A percentile compares a stretch with the other conserved stretches of the same genome.
phyloP scores from a whole-genome alignment of 2,888 invertebrate species.

The Tetheella fluctuosa region DNA sequence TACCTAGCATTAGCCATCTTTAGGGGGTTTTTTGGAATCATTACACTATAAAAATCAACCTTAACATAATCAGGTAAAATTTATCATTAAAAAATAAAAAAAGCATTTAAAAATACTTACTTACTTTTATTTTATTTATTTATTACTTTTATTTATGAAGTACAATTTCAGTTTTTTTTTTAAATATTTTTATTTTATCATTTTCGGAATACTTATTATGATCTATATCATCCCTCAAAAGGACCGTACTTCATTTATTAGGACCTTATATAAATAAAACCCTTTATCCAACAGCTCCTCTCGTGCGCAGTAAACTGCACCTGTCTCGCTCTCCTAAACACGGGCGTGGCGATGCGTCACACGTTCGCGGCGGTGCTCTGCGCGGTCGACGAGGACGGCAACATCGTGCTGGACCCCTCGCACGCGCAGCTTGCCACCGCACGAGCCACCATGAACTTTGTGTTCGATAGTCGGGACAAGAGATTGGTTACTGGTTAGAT shows the following conservation, averaged over 20 bases:
- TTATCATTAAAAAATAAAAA: too few species aligned
- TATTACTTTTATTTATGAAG: too few species aligned
- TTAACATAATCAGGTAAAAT: too few species aligned
- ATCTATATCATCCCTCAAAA: too few species aligned
- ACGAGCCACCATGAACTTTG: slow-evolving; percentile 87
- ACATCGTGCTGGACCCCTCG: slow-evolving; percentile 87
- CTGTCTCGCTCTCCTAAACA: slow-evolving; percentile 92
- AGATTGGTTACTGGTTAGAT: slow-evolving; percentile 62
- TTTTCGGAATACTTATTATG: too few species aligned
- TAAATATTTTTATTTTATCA: too few species aligned
- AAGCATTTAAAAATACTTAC: too few species aligned
- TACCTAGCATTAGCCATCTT: slow-evolving; percentile 15
- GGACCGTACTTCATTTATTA: too few species aligned
- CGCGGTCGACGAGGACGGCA: slow-evolving; percentile 85
- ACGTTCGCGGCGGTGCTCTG: slow-evolving; percentile 92
- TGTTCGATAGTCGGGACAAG: slow-evolving; percentile 86
- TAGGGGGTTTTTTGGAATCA: slow-evolving; percentile 45
- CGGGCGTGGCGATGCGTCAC: slow-evolving; percentile 92
- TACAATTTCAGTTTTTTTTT: too few species aligned
- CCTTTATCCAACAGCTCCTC: slow-evolving; percentile 84
- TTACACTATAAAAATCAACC: neutral
- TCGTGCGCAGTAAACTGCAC: slow-evolving; percentile 92
- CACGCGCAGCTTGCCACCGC: slow-evolving; percentile 76
- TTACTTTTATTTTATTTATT: too few species aligned
- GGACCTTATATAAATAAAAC: neutral